Conservation (phyloP, 2,113 vertebrate genomes). For the Apaloderma vittatum region DNA sequence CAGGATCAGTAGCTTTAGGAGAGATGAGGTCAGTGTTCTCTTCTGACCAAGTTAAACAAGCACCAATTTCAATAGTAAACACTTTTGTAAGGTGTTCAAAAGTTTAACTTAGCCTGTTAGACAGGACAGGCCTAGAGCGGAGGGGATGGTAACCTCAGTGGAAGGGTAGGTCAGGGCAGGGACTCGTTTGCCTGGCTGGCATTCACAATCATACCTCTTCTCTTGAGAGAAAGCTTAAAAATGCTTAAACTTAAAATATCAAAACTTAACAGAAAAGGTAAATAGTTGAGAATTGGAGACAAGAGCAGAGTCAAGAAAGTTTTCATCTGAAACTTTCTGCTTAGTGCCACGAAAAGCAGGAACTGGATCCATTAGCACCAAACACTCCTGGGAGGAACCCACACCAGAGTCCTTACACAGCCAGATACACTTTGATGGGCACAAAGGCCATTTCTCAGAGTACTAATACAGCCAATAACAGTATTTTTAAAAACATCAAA, state of each 20-base stretch:
- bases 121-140: background rate
- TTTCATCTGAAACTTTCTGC: background rate
- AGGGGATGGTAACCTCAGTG: background rate
- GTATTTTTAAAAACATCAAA: background rate
- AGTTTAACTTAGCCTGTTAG: background rate
- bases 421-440: background rate
- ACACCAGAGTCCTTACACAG: fast-evolving
- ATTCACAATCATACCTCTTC: background rate
- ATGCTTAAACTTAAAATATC: background rate
- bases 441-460: background rate
- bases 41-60: background rate
- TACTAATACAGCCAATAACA: background rate
- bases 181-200: background rate
- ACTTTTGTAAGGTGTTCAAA: background rate
- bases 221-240: background rate
- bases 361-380: fast-evolving
- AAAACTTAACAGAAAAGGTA: background rate
- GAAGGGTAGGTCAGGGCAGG: background rate
- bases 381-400: background rate
- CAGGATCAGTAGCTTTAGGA: background rate
- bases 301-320: background rate
- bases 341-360: background rate
- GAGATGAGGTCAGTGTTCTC: background rate
- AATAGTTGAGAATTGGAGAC: background rate
- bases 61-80: background rate